These are phyloP conservation scores for Plotosus lineatus DNA, from an alignment of 2,113 vertebrate species.

Conservation along the genomic window DNA sequence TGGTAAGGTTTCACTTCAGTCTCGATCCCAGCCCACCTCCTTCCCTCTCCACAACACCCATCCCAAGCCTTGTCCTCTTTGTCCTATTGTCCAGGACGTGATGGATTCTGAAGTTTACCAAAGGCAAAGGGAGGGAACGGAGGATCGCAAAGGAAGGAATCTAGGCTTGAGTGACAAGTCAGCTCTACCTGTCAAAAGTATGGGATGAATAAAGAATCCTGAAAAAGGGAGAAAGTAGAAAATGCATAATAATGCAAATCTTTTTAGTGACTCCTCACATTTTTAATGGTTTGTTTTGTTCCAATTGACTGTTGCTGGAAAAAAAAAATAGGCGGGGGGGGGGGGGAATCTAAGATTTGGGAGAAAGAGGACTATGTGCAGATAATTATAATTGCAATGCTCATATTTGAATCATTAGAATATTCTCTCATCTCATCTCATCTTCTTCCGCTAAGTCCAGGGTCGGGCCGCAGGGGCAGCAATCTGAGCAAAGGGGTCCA, in stretches of 20 bases:
- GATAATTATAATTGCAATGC: slow-evolving; percentile 58
- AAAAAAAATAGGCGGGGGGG: not conserved
- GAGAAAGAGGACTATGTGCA: slow-evolving; percentile 33
- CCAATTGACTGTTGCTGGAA: slow-evolving; percentile 61
- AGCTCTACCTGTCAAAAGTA: slow-evolving; percentile 66
- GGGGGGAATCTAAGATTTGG: not conserved
- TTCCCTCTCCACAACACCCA: slow-evolving; percentile 40
- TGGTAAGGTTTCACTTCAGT: slow-evolving; percentile 66
- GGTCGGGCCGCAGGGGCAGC: too few species aligned
- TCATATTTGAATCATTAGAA: slow-evolving; percentile 57
- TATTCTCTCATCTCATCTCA: too few species aligned
- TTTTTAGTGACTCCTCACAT: slow-evolving; percentile 42
- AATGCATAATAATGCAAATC: slow-evolving; percentile 61
- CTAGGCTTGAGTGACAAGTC: slow-evolving; percentile 69
- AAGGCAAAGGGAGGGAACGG: slow-evolving; percentile 56
- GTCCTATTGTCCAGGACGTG: slow-evolving; percentile 66
- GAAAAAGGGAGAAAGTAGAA: slow-evolving; percentile 52
- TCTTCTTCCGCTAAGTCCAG: too few species aligned
- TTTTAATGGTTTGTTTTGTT: slow-evolving; percentile 65
- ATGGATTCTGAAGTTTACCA: slow-evolving; percentile 67
- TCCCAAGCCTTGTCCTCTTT: slow-evolving; percentile 61
- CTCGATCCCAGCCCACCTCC: slow-evolving; percentile 62
- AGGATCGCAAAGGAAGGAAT: slow-evolving; percentile 50
- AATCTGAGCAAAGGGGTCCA: too few species aligned
- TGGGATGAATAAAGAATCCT: slow-evolving; percentile 58